Evolutionary conservation across 2,797 vertebrate species (phyloP), one percentile per base, ranked within the genome.

Genomic region (Lacerta viridis): DNA sequence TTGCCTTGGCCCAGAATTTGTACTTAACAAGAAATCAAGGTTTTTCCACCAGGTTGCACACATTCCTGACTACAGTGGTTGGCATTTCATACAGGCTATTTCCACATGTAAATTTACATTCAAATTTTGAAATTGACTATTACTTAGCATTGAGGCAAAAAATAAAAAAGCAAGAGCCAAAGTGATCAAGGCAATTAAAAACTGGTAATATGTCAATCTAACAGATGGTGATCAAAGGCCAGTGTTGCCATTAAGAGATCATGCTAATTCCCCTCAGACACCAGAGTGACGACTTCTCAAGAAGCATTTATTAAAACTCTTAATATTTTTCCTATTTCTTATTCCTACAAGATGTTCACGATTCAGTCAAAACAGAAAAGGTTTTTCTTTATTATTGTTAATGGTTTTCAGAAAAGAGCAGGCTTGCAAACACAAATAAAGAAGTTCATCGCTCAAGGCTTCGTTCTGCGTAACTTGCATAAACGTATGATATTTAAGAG

Each of bases 391-490:
- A 50, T 75, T 75, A 1, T 76, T 91, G 43, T 75, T 91, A 55
- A 83, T 83, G 79, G 89, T 75, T 18, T 64, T 90, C 50, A 69
- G 87, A 41, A 92, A 91, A 90, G 59, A 93, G 88, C 81, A 43
- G 33, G 13, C 27, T 87, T 87, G 29, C 89, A 87, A 90, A 90
- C 80, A 80, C 80, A 92, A 93, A 94, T 72, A 36, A 89, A 86
- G 88, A 7, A 92, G 55, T 75, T 84, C 71, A 41, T 83, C 87
- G 74, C 93, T 93, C 66, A 85, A 83, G 93, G 84, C 77, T 10
- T 0, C 46, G 55, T 88, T 88, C 3, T 69, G 80, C 46, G 86
- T 87, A 93, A 89, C 71, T 90, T 87, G 88, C 84, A 87, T 79
- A 91, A 90, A 93, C 91, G 7, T 77, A 69, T 64, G 82, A 66